Conservation (phyloP, 2,888 invertebrate species). For the Dasypolia templi region DNA sequence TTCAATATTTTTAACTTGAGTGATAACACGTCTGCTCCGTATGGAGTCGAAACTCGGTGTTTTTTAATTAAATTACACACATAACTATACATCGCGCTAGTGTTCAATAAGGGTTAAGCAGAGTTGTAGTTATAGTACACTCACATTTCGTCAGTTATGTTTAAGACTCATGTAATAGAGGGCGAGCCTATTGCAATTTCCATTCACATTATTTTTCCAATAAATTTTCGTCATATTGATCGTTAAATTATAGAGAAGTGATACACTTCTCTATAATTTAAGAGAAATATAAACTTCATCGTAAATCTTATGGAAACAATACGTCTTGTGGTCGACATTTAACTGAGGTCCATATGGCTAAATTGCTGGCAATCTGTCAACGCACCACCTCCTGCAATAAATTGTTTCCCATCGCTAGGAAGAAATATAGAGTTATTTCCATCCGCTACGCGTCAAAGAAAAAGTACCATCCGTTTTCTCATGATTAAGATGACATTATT, state of each 20-base stretch:
- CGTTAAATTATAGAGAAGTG: too few species aligned
- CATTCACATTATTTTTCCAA: background rate
- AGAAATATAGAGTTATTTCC: slow-evolving; percentile 40
- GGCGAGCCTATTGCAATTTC: background rate
- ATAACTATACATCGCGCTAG: background rate
- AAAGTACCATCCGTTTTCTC: slow-evolving; percentile 21
- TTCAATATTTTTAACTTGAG: too few species aligned
- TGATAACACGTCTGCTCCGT: too few species aligned
- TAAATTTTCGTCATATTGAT: background rate
- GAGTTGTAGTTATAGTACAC: background rate
- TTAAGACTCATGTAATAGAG: background rate
- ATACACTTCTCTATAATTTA: slow-evolving; percentile 4
- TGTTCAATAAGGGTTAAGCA: background rate
- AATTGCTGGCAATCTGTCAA: slow-evolving; percentile 59
- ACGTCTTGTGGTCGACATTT: slow-evolving; percentile 38
- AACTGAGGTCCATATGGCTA: slow-evolving; percentile 24
- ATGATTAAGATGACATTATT: slow-evolving; percentile 35
- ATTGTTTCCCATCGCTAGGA: slow-evolving; percentile 49
- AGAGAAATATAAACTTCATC: slow-evolving; percentile 25
- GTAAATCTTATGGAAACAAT: slow-evolving; percentile 38
- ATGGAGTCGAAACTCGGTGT: too few species aligned
- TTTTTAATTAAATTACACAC: background rate
- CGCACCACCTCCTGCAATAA: slow-evolving; percentile 27
- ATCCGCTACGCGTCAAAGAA: slow-evolving; percentile 18
- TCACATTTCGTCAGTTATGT: background rate